These are phyloP conservation scores for Cecropterus lyciades DNA, from an alignment of 1,140 invertebrate species.

Conservation along the genomic window DNA sequence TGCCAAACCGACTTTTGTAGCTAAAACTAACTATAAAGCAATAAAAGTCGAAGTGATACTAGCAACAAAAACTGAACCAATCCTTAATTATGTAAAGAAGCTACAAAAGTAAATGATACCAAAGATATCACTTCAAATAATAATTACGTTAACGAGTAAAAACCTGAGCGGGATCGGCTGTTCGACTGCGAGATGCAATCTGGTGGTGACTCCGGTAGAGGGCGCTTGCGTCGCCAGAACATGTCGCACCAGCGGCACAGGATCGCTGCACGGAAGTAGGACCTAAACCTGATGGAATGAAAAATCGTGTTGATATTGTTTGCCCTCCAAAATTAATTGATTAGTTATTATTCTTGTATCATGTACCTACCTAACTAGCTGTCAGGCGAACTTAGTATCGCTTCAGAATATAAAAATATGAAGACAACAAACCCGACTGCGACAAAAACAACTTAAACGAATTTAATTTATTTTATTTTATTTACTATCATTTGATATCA, in stretches of 20 bases:
- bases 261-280: conserved; percentile 72
- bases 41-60: conserved; percentile 5
- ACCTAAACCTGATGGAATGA: conserved; percentile 58
- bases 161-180: conserved; percentile 80
- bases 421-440: too few relatives aligned
- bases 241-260: conserved; percentile 68
- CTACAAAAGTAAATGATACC: conserved; percentile 42
- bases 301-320: too few relatives aligned
- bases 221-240: conserved; percentile 58
- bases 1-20: not conserved
- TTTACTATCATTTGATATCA: too few relatives aligned
- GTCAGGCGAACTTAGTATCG: too few relatives aligned
- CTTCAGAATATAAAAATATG: too few relatives aligned
- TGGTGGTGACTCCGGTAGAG: conserved; percentile 68
- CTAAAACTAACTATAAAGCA: conserved; percentile 3
- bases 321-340: too few relatives aligned
- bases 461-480: too few relatives aligned
- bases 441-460: too few relatives aligned
- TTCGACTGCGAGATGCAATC: conserved; percentile 70
- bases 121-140: conserved; percentile 68
- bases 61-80: conserved; percentile 2
- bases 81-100: not conserved
- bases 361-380: too few relatives aligned
- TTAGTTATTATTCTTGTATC: too few relatives aligned
- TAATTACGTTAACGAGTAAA: conserved; percentile 84